Evolutionary conservation across 1,140 invertebrate genomes (phyloP).

Genomic region (Lepidostoma basale): DNA sequence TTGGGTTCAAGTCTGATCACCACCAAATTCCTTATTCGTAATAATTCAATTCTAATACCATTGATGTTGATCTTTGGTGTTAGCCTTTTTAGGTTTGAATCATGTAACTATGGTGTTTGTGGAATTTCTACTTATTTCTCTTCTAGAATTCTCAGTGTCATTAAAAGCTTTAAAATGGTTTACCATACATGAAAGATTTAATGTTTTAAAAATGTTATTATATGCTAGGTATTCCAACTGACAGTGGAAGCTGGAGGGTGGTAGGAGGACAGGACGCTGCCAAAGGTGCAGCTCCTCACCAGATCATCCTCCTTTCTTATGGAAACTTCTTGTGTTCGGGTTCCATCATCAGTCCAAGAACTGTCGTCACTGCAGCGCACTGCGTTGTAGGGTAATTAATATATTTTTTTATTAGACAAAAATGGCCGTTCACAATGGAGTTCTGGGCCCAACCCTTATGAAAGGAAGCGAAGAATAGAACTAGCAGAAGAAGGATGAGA

Average conservation of each 20-base stretch:
- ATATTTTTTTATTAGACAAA: background rate
- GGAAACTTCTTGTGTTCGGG: slow-evolving; percentile 60
- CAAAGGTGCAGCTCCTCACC: slow-evolving; percentile 54
- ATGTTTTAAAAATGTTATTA: background rate
- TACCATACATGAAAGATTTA: background rate
- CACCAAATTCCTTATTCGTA: no score
- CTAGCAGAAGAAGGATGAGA: background rate
- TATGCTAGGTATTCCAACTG: slow-evolving; percentile 6
- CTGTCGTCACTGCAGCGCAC: slow-evolving; percentile 61
- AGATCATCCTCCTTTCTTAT: slow-evolving; percentile 52
- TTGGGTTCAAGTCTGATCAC: no score
- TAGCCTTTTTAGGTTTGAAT: background rate
- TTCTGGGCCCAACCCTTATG: no score
- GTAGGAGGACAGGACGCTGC: slow-evolving; percentile 56
- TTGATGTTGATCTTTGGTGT: background rate
- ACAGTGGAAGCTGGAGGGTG: slow-evolving; percentile 47
- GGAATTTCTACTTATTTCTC: background rate
- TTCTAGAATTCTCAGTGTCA: background rate
- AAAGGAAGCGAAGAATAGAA: no score
- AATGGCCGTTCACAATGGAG: no score
- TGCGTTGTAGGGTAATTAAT: slow-evolving; percentile 54
- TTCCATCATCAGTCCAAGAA: slow-evolving; percentile 56
- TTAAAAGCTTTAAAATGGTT: background rate
- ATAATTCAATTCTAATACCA: no score
- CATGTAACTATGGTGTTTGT: background rate